Conservation (phyloP, 2,797 vertebrate genomes). For the Simalia tracyae region DNA sequence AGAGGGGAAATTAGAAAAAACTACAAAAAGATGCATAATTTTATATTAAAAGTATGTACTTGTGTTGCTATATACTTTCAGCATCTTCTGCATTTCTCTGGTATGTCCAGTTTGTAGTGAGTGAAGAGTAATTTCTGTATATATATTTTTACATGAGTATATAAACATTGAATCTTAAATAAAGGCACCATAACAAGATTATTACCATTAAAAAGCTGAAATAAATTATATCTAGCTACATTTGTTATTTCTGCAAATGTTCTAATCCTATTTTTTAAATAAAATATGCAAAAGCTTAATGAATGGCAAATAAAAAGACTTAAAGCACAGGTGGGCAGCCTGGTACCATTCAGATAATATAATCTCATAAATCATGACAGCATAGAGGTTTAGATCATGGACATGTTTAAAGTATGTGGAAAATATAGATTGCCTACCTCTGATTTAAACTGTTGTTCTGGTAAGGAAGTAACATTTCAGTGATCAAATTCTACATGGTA, state of each 20-base stretch:
- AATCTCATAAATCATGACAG: not conserved
- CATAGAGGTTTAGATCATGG: not conserved
- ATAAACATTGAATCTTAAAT: conserved; percentile 49
- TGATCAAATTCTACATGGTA: conserved; percentile 60
- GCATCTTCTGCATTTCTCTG: conserved; percentile 48
- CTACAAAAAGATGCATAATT: conserved; percentile 11
- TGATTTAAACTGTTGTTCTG: conserved; percentile 45
- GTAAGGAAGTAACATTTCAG: conserved; percentile 64
- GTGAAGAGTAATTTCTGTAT: conserved; percentile 47
- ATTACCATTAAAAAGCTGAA: conserved; percentile 23
- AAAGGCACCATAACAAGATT: conserved; percentile 33
- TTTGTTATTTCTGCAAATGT: conserved; percentile 52
- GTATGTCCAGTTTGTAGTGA: conserved; percentile 35
- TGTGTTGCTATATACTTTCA: conserved; percentile 27
- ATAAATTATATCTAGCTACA: conserved; percentile 51
- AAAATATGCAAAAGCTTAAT: conserved; percentile 55
- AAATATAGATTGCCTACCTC: not conserved
- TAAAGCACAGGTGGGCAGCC: conserved; percentile 28
- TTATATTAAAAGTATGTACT: conserved; percentile 3
- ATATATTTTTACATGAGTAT: conserved; percentile 52
- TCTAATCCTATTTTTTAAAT: conserved; percentile 52
- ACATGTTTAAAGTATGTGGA: not conserved
- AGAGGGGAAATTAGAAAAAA: conserved; percentile 25
- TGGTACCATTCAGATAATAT: not conserved
- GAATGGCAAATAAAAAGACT: conserved; percentile 64